Evolutionary conservation across 2,113 vertebrate species (phyloP).

Genomic region (Notothenia coriiceps): DNA sequence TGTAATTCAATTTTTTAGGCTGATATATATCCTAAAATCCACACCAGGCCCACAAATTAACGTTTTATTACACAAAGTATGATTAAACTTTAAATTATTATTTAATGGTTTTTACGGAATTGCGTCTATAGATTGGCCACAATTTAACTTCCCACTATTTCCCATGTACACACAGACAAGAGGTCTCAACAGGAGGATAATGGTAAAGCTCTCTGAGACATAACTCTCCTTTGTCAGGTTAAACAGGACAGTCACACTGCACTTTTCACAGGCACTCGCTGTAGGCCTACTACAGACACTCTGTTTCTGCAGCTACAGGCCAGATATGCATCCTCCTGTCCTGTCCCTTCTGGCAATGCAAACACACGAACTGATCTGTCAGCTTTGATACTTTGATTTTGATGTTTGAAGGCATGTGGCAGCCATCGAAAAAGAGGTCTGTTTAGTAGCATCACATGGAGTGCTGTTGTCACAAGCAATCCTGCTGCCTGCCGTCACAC

Average conservation of each 20-base stretch:
- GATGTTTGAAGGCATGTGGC: slow-evolving; percentile 72
- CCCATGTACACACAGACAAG: background rate
- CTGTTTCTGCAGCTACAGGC: slow-evolving; percentile 59
- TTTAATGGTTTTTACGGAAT: background rate
- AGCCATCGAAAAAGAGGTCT: slow-evolving; percentile 71
- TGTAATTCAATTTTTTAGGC: slow-evolving; percentile 30
- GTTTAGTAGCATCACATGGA: slow-evolving; percentile 62
- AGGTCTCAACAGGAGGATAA: background rate
- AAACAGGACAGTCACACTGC: slow-evolving; percentile 41
- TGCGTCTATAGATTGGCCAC: slow-evolving; percentile 9
- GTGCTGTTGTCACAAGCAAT: slow-evolving; percentile 71
- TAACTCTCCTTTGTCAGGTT: slow-evolving; percentile 26
- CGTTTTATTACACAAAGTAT: slow-evolving; percentile 32
- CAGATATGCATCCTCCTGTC: slow-evolving; percentile 59
- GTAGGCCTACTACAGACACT: slow-evolving; percentile 39
- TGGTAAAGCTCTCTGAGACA: slow-evolving; percentile 8
- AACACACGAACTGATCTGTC: slow-evolving; percentile 73
- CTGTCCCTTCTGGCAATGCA: slow-evolving; percentile 65
- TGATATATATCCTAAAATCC: slow-evolving; percentile 37
- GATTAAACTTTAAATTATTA: slow-evolving; percentile 9
- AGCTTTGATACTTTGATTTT: slow-evolving; percentile 71
- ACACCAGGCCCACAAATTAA: background rate
- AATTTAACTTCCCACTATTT: slow-evolving; percentile 12
- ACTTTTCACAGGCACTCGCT: too few species aligned
- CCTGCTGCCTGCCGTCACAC: slow-evolving; percentile 47